Conservation (phyloP, 2,113 vertebrate species). For the Mirza zaza region DNA sequence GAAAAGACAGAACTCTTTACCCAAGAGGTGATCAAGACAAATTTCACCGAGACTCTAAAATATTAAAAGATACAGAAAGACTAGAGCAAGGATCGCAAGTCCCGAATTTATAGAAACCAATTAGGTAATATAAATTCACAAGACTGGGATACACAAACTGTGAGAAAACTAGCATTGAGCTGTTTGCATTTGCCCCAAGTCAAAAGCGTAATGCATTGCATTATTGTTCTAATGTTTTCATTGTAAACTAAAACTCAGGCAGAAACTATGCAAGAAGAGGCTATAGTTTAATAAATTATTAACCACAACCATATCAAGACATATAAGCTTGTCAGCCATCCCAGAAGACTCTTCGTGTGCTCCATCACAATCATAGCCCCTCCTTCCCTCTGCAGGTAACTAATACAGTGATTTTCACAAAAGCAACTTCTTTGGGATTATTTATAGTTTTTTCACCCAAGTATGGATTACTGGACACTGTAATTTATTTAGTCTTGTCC, state of each 20-base stretch:
- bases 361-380: neutral
- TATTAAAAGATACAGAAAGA: neutral
- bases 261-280: neutral
- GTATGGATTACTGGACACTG: neutral
- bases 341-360: neutral
- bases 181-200: neutral
- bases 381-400: neutral
- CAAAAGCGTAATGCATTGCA: neutral
- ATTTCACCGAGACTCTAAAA: neutral
- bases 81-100: neutral
- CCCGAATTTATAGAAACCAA: neutral
- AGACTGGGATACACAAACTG: neutral
- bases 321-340: neutral
- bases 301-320: neutral
- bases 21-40: neutral
- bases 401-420: neutral
- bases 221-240: neutral
- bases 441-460: neutral
- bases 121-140: neutral
- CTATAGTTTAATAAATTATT: neutral
- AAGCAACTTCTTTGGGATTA: neutral
- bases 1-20: neutral
- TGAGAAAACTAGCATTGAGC: neutral
- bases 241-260: neutral
- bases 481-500: neutral